Percentiles rank a stretch among this genome's conserved stretches.
Conservation (phyloP, 2,888 invertebrate genomes). For the Miltochrista miniata region DNA sequence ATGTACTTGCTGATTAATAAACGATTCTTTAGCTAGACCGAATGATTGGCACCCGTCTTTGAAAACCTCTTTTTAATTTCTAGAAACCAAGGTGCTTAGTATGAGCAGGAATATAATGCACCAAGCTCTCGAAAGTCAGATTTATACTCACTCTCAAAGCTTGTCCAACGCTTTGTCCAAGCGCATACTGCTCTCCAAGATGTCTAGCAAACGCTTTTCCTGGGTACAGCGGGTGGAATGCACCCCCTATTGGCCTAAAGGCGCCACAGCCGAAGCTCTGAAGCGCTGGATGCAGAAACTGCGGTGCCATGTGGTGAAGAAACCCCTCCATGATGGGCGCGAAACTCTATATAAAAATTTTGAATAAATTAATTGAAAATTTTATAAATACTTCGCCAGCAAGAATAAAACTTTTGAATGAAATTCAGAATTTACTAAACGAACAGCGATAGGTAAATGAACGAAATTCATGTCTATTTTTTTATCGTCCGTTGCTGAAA, state of each 20-base stretch:
- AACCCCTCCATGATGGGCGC: conserved; percentile 73
- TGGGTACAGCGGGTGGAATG: conserved; percentile 78
- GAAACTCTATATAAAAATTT: conserved; percentile 34
- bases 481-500: too few relatives aligned
- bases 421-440: too few relatives aligned
- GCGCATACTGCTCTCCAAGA: conserved; percentile 77
- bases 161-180: conserved; percentile 78
- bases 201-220: conserved; percentile 79
- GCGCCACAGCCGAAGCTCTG: conserved; percentile 81
- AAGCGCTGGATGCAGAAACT: conserved; percentile 79
- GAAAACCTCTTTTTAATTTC: too few relatives aligned
- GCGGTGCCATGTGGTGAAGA: conserved; percentile 81
- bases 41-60: too few relatives aligned
- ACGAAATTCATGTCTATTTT: too few relatives aligned
- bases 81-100: too few relatives aligned
- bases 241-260: conserved; percentile 78
- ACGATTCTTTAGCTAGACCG: too few relatives aligned
- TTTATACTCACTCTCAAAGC: conserved; percentile 65
- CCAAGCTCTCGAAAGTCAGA: too few relatives aligned
- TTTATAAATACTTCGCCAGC: conserved; percentile 8
- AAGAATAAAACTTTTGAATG: background rate
- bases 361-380: background rate
- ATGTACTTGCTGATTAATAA: too few relatives aligned
- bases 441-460: too few relatives aligned
- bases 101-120: too few relatives aligned